Base-by-base conservation (phyloP, 2,113 vertebrate species). In the Paramisgurnus dabryanus region DNA sequence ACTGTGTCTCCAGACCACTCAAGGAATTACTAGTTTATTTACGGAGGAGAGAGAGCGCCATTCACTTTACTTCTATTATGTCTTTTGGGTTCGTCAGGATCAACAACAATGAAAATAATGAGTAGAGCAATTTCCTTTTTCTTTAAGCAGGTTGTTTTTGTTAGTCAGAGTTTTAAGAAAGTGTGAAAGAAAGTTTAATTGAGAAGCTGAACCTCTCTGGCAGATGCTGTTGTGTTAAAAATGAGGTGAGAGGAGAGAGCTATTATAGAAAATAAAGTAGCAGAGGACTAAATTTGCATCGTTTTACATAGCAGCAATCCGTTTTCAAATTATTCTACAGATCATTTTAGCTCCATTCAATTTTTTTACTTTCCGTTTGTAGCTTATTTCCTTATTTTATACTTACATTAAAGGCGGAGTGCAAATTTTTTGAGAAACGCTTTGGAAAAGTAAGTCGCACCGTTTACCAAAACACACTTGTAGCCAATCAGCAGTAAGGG, bases 181-280 rank as follows among this genome's bases (percentile, higher is more conserved):
- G 4, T 7, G 0, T 9, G 10, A 72, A 41, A 53, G 7, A 49
- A 60, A 34, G 34, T 58, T 45, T 70, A 53, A 80, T 76, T 66
- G 47, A 61, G n/a, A 69, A 53, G 34, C 27, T 50, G 49, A 43
- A 55, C 61, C 8, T 17, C 3, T 41, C 18, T 83, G 55, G 57
- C 65, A 70, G 78, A 22, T 40, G 58, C 66, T 67, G 11, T 1
- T 80, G 49, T 40, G 43, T 76, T 76, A 45, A 80, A 65, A 22
- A 49, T 58, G 15, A 76, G 58, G 53, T 10, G n/a, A 18, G 72
- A 53, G 34, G 41, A 45, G 40, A 50, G 58, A 80, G 39, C 71
- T 58, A 69, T 83, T 80, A 70, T 18, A 49, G 22, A 34, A 58
- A 76, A 76, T 83, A 83, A 79, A 79, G 76, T 50, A 63, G 64